phyloP scores from a whole-genome alignment of 2,113 vertebrate species.

The Dicerorhinus sumatrensis region DNA sequence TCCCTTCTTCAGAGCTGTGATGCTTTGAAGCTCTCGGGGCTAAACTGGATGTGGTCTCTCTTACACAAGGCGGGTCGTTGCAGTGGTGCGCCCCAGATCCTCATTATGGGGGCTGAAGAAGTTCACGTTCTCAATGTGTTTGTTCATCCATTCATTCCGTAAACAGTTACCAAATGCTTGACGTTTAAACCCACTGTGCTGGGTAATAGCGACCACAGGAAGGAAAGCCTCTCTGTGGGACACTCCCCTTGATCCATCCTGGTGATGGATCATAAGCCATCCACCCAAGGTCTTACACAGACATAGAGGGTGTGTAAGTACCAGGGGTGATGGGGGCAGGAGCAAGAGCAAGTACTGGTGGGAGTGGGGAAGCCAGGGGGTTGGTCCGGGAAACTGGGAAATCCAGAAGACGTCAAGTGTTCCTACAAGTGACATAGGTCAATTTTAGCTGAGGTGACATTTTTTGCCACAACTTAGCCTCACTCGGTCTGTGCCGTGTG shows the following conservation, averaged over 20 bases:
- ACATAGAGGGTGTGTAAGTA: neutral
- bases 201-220: neutral
- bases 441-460: neutral
- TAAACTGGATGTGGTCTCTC: neutral
- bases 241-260: fast-evolving
- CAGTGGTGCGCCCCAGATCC: neutral
- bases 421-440: neutral
- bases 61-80: too few relatives aligned
- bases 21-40: neutral
- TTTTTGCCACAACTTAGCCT: neutral
- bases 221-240: neutral
- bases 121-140: neutral
- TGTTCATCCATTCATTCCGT: neutral
- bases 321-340: too few relatives aligned
- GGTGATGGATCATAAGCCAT: neutral
- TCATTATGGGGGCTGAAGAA: neutral
- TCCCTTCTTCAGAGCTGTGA: neutral
- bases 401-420: neutral
- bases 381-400: neutral
- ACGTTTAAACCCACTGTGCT: neutral
- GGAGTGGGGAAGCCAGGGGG: fast-evolving
- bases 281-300: neutral
- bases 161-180: neutral
- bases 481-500: neutral
- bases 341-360: neutral